phyloP scores from a whole-genome alignment of 2,113 vertebrate genomes.

The Barbus barbus region DNA sequence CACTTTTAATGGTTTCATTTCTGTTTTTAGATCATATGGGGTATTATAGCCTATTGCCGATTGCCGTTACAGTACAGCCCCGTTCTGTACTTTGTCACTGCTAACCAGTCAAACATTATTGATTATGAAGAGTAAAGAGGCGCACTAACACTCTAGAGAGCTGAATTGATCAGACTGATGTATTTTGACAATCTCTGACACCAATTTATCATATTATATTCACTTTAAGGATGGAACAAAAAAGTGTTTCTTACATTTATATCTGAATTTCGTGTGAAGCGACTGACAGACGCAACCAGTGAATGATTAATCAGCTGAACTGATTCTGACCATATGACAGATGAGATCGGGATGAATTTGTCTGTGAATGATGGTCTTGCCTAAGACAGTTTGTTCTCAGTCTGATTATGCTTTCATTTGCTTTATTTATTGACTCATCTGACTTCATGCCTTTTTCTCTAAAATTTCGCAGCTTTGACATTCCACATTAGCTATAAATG shows the following conservation, averaged over 20 bases:
- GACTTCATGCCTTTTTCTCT: not conserved
- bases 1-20: not conserved
- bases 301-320: conserved; percentile 8
- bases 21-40: conserved; percentile 23
- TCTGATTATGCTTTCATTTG: conserved; percentile 6
- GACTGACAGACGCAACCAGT: not conserved
- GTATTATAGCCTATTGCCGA: too few relatives aligned
- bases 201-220: not conserved
- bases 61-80: not conserved
- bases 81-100: not conserved
- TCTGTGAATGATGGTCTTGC: conserved; percentile 28
- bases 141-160: not conserved
- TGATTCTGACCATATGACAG: conserved; percentile 23
- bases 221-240: not conserved
- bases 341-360: conserved; percentile 12
- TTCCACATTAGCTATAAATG: conserved; percentile 25
- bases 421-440: conserved; percentile 27
- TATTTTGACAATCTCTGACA: not conserved
- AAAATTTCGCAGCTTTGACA: conserved; percentile 15
- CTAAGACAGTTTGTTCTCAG: conserved; percentile 13
- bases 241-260: not conserved
- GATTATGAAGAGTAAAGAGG: conserved; percentile 9
- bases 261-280: not conserved
- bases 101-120: conserved; percentile 16
- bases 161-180: not conserved